These are phyloP conservation scores for Seriola dumerili DNA, from an alignment of 2,113 vertebrate genomes.

Conservation along the genomic window DNA sequence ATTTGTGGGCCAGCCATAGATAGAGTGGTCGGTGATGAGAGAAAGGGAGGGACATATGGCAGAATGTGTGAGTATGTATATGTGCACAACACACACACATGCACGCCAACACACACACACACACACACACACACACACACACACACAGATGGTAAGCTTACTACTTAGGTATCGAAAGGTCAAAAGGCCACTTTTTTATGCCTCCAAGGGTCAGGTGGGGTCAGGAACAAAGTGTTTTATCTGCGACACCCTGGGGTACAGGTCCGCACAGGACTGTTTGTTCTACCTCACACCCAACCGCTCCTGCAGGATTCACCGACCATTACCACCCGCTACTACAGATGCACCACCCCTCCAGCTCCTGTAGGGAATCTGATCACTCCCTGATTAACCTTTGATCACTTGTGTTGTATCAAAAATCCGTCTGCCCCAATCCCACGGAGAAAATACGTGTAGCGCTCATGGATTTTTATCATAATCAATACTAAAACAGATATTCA, in stretches of 20 bases:
- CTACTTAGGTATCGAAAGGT: constrained; percentile 38
- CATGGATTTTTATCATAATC: not conserved
- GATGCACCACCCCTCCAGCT: not conserved
- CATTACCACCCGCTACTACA: not conserved
- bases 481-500: not conserved
- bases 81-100: not conserved
- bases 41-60: constrained; percentile 30
- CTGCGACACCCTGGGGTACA: not conserved
- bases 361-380: not conserved
- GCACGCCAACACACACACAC: not conserved
- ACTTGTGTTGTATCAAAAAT: not conserved
- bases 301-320: not conserved
- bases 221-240: constrained; percentile 27
- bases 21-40: constrained; percentile 33
- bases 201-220: constrained; percentile 14
- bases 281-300: not conserved
- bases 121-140: not conserved
- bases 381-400: not conserved
- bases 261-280: constrained; percentile 19
- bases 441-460: not conserved
- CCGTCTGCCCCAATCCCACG: not conserved
- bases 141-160: constrained; percentile 41
- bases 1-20: constrained; percentile 50
- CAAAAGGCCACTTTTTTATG: constrained; percentile 51
- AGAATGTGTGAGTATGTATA: constrained; percentile 24